Evolutionary conservation across 2,113 vertebrate genomes (phyloP), one percentile per base, ranked within the genome.

Genomic region (Dermatemys mawii): DNA sequence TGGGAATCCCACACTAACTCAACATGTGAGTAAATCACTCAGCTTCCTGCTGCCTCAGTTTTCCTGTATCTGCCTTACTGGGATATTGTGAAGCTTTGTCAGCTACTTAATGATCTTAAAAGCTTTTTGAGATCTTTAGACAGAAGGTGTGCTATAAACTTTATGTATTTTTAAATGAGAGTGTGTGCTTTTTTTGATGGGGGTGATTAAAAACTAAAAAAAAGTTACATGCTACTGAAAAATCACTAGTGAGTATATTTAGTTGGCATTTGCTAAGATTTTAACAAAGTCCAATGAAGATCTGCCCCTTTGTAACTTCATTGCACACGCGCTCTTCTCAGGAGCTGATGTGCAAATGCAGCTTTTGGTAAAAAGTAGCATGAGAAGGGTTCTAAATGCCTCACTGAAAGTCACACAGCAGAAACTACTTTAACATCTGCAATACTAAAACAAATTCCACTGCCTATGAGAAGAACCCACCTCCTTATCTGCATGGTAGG

Each of bases 371-470:
- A 4, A 83, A 83, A 38, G 6, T 29, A 50, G 11, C 22, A 88
- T 46, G 11, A 90, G 9, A 5, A 38, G 2, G n/a, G 1, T 24
- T 83, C 44, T 0, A 0, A 84, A 78, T 16, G 1, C 1, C n/a
- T 86, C 12, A 12, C 9, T 8, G 3, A 54, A 86, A 75, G 11
- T 0, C 57, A 46, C 50, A 12, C 50, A 86, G 19, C 11, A 78
- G 6, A 38, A 88, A 81, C 19, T 50, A 57, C 27, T 73, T 78
- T 4, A 55, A 2, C 41, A 81, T 6, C 53, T 90, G 50, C 11
- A 17, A 63, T 76, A 6, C 7, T 60, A 60, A 60, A 60, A 60
- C 32, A 35, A 63, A 32, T 21, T 19, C 16, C 35, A n/a, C 16
- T n/a, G 60, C 35, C 60, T 67, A 5, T 41, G 16, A 3, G 11